Evolutionary conservation across 1,140 invertebrate genomes (phyloP).

Genomic region (Spodoptera frugiperda): DNA sequence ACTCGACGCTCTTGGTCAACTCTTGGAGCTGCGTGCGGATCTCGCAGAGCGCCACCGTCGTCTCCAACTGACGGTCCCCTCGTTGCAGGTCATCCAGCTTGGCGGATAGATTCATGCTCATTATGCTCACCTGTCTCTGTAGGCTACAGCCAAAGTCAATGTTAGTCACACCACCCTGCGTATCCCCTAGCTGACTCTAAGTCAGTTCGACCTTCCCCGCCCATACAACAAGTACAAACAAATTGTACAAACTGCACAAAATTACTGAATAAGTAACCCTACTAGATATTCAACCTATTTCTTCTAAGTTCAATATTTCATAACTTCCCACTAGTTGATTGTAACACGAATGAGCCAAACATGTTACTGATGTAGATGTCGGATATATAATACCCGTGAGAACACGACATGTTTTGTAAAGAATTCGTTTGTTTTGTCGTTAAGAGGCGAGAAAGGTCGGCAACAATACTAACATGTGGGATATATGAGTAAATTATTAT

Average conservation of each 20-base stretch:
- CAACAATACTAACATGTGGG: neutral
- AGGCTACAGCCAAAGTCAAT: slow-evolving; percentile 87
- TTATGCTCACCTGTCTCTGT: slow-evolving; percentile 98
- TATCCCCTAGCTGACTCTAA: neutral
- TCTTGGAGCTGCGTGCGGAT: slow-evolving; percentile 96
- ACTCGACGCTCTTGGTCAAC: slow-evolving; percentile 96
- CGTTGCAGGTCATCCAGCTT: slow-evolving; percentile 96
- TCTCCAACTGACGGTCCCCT: slow-evolving; percentile 94
- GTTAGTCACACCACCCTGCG: slow-evolving; percentile 18
- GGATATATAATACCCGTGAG: too few relatives aligned
- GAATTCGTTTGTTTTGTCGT: neutral
- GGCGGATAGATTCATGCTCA: slow-evolving; percentile 97
- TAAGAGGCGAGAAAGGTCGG: slow-evolving; percentile 23
- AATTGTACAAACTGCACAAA: too few relatives aligned
- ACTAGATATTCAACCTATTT: too few relatives aligned
- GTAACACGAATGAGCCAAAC: too few relatives aligned
- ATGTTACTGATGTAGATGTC: neutral
- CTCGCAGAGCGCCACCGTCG: slow-evolving; percentile 95
- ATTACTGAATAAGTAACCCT: too few relatives aligned
- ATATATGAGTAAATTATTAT: neutral
- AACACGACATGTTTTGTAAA: neutral
- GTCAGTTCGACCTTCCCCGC: slow-evolving; percentile 5
- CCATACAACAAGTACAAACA: neutral
- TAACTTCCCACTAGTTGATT: too few relatives aligned
- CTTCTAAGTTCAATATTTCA: too few relatives aligned